Evolutionary conservation across 2,888 invertebrate genomes (phyloP), one percentile per base, ranked within the genome.

Genomic region (Netelia melanura): DNA sequence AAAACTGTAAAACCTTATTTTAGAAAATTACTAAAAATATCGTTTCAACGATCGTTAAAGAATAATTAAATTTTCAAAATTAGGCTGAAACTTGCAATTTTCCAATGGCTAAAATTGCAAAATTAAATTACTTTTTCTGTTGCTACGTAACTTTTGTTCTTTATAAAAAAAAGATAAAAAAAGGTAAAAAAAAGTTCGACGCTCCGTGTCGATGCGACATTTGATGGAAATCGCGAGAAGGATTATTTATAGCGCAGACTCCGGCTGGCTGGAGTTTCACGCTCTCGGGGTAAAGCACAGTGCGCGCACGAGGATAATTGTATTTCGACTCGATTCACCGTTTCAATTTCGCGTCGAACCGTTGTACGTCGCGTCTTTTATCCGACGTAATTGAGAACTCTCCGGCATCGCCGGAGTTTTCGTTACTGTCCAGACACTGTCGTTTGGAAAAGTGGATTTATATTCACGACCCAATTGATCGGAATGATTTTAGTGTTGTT

Each of bases 261-360:
- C 17, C 21, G 17, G 17, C 17, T 58, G 30, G 30, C 58, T 58
- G 17, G 56, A 56, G 21, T 58, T 58, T 58, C 58, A 21, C 21
- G 17, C 58, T 58, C 17, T 58, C 58, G 58, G 17, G 30, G 9
- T 23, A 21, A 48, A 14, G 48, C 48, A 48, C 10, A 48, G 48
- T 14, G 58, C 58, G 17, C n/a, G 17, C n/a, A 58, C 21, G 21
- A 9, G 21, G 17, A 21, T 58, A 58, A 58, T 58, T 58, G 58
- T 58, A 58, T 58, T 58, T 58, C 21, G 58, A 58, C 58, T 58
- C 58, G 58, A 58, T 58, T 21, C 58, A n/a, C 58, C 58, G 58
- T 58, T 58, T 21, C 58, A 58, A 58, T 58, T 58, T 58, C 58
- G 58, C 21, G 58, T 21, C n/a, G 17, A 58, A 21, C 17, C 58